Evolutionary conservation across 2,797 vertebrate genomes (phyloP), one percentile per base, ranked within the genome.

Genomic region (Acanthopagrus latus): DNA sequence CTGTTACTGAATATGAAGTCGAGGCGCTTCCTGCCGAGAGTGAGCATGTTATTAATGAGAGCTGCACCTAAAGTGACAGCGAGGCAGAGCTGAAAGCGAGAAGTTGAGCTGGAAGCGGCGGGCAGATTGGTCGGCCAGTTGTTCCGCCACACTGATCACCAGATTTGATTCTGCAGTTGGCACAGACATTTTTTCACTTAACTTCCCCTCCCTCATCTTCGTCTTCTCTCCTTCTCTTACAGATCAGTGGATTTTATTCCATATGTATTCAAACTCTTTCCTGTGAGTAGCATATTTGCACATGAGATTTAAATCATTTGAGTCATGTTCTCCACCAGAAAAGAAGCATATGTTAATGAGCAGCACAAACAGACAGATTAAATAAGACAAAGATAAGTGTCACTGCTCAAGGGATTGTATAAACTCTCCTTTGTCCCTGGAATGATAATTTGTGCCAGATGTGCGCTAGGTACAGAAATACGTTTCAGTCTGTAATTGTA

Each of bases 181-280:
- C 90, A 88, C 80, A 65, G 59, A 73, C 63, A 33, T 62, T 18
- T 73, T 85, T 41, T 86, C 76, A 80, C 84, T 80, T 38, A 82
- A 71, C 80, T 76, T 58, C 48, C 48, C 9, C 5, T 16, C 48
- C 69, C 54, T 33, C 33, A 52, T 33, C 3, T 21, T 41, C 60
- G 50, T 44, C n/a, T 48, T 27, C 20, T 27, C n/a, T 57, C 70
- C 65, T 67, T 71, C 64, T 86, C 58, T 92, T 69, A 52, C 90
- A 99, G 98, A 92, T 98, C 97, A 0, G 78, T 93, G 72, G 97
- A 99, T 86, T 96, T 98, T 54, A 86, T 99, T 86, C 94, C 93
- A 2, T 95, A 97, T 60, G 86, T 96, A 67, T 99, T 98, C 92
- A 88, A 74, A 48, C 91, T 95, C 67, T 98, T 97, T 78, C 96